A percentile compares a stretch with the other conserved stretches of the same genome.
phyloP scores from a whole-genome alignment of 2,888 invertebrate genomes.

The Orthonevra nobilis region DNA sequence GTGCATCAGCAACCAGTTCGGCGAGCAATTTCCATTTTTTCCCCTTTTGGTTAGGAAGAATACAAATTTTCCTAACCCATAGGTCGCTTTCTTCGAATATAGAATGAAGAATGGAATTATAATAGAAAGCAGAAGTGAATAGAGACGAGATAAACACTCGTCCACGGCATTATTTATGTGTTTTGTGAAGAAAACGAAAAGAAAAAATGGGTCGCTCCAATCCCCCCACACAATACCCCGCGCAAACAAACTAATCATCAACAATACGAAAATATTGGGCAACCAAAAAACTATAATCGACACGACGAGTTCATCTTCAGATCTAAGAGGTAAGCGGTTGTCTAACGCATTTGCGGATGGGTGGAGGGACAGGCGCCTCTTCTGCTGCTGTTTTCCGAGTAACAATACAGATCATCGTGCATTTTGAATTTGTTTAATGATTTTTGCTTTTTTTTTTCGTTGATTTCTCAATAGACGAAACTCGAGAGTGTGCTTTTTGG shows the following conservation, averaged over 20 bases:
- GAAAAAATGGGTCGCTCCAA: slow-evolving; percentile 62
- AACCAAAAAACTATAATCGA: slow-evolving; percentile 1
- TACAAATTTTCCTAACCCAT: slow-evolving; percentile 30
- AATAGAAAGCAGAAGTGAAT: slow-evolving; percentile 51
- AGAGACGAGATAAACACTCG: slow-evolving; percentile 57
- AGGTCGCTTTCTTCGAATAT: slow-evolving; percentile 6
- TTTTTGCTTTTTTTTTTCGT: neutral
- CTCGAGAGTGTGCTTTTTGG: slow-evolving; percentile 9
- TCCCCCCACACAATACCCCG: slow-evolving; percentile 15
- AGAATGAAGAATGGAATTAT: slow-evolving; percentile 57
- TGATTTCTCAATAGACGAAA: neutral
- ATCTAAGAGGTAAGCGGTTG: slow-evolving; percentile 57
- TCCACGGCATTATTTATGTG: slow-evolving; percentile 14
- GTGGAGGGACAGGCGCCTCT: neutral
- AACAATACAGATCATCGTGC: too few relatives aligned
- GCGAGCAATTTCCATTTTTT: slow-evolving; percentile 31
- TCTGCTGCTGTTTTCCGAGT: neutral
- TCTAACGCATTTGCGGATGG: neutral
- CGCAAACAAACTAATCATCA: slow-evolving; percentile 24
- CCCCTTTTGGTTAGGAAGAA: slow-evolving; percentile 52
- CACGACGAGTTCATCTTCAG: too few relatives aligned
- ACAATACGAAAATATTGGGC: slow-evolving; percentile 24
- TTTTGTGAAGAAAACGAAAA: slow-evolving; percentile 5
- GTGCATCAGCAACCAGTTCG: too few relatives aligned
- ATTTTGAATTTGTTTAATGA: slow-evolving; percentile 18